Evolutionary conservation across 53 echinoderm and acorn worm genomes (phyloP).

Genomic region (Actinopyga echinites): DNA sequence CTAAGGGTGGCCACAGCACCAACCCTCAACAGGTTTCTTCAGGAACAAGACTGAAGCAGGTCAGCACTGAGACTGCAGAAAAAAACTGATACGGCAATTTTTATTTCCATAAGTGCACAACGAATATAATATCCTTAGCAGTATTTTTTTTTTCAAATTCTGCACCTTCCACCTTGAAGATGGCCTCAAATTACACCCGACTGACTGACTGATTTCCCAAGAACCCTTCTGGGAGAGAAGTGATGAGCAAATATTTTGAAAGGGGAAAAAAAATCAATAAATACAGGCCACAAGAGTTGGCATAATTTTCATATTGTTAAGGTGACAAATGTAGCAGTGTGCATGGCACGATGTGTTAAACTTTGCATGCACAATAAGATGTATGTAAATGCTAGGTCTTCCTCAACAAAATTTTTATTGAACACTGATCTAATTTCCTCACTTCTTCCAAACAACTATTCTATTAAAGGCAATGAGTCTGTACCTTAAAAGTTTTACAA

Average conservation of each 20-base stretch:
- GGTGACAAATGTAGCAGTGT: conserved; percentile 19
- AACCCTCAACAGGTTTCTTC: too few relatives aligned
- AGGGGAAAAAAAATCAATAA: conserved; percentile 28
- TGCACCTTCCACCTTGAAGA: conserved; percentile 4
- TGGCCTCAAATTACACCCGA: conserved; percentile 33
- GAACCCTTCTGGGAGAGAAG: conserved; percentile 36
- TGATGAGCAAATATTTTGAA: conserved; percentile 42
- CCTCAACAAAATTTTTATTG: too few relatives aligned
- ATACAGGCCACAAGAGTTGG: conserved; percentile 19
- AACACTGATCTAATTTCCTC: too few relatives aligned
- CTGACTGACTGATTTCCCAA: conserved; percentile 32
- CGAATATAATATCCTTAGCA: conserved; percentile 19
- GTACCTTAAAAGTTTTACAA: too few relatives aligned
- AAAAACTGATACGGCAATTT: too few relatives aligned
- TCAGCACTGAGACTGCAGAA: too few relatives aligned
- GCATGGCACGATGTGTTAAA: neutral
- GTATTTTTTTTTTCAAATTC: neutral
- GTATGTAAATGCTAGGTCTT: too few relatives aligned
- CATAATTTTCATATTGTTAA: conserved; percentile 21
- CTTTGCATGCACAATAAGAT: too few relatives aligned
- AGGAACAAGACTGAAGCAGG: too few relatives aligned
- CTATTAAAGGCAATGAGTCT: too few relatives aligned
- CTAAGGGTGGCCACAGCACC: too few relatives aligned
- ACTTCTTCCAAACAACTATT: too few relatives aligned
- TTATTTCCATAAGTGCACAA: neutral